phyloP scores from a whole-genome alignment of 2,888 invertebrate genomes.

The Resseliella maxima region DNA sequence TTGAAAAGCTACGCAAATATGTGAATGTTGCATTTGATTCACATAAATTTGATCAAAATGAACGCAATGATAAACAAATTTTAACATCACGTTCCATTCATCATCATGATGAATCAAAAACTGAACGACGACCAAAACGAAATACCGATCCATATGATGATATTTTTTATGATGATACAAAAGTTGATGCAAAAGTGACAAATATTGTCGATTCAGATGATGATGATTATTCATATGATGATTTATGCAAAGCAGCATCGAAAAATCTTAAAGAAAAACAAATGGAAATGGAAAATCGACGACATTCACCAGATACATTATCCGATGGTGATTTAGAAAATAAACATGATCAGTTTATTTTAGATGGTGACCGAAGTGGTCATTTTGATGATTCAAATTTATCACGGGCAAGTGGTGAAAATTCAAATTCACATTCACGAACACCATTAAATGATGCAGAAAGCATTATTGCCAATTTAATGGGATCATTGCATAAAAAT shows the following conservation, averaged over 20 bases:
- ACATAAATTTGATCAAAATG: conserved; percentile 56
- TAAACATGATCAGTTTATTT: conserved; percentile 57
- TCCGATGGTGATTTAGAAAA: background rate
- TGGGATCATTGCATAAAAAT: conserved; percentile 70
- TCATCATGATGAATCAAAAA: conserved; percentile 59
- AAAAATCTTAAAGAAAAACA: conserved; percentile 77
- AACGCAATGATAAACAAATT: background rate
- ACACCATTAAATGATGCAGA: conserved; percentile 69
- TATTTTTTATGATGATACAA: conserved; percentile 60
- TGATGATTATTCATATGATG: conserved; percentile 86
- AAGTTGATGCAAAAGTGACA: conserved; percentile 62
- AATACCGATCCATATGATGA: conserved; percentile 12
- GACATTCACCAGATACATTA: conserved; percentile 67
- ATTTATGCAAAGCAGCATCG: conserved; percentile 81
- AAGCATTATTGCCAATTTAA: conserved; percentile 73
- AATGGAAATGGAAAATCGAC: conserved; percentile 71
- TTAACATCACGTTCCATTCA: background rate
- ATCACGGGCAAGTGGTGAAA: conserved; percentile 64
- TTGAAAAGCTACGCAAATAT: conserved; percentile 80
- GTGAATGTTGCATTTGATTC: conserved; percentile 71
- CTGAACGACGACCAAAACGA: conserved; percentile 59
- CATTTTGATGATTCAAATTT: conserved; percentile 62
- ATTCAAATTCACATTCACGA: conserved; percentile 57
- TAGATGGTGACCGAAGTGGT: background rate
- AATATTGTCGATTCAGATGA: conserved; percentile 73